Base-by-base conservation (phyloP, 2,797 vertebrate genomes). In the Hoplostethus atlanticus region DNA sequence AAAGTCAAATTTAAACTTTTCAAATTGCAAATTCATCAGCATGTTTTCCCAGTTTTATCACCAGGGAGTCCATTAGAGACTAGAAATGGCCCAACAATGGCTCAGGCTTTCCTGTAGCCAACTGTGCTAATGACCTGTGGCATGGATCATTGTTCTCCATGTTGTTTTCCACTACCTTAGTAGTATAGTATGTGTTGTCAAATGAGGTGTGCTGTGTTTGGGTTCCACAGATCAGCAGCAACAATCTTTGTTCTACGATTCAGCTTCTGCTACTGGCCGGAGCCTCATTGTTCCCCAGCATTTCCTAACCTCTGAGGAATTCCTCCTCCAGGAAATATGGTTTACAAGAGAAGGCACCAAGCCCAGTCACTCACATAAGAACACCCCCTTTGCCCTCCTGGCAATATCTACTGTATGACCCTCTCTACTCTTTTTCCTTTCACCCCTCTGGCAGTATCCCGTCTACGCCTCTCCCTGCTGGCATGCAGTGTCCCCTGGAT, bases 251-350 rank as follows among this genome's bases (percentile, higher is more conserved):
- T 79, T 73, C 75, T 51, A 68, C 68, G 66, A 67, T 90, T 90
- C 84, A 81, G 87, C 82, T 80, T 81, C 63, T 47, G 81, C 84
- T 88, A 85, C 78, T 66, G 79, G 76, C 80, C 79, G 31, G 55
- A 81, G 83, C 64, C 83, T 83, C 88, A 93, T 93, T 93, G 93
- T 94, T 93, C 92, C 83, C 80, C 77, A 80, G 84, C 88, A 85
- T 91, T 93, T 93, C 91, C 88, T 84, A 94, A 89, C 87, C 92
- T 92, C 92, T 44, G 86, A 90, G 91, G 94, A 95, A 93, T 94
- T 94, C 92, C 91, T 94, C 83, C 83, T 87, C 81, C 92, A 94
- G 95, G 94, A 95, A 95, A 94, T 93, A 93, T 91, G 86, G 81
- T 88, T 94, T 86, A 91, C 88, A 94, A 90, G 89, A 84, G 81